These are phyloP conservation scores for Rhea pennata DNA, from an alignment of 2,113 vertebrate species.

Conservation along the genomic window DNA sequence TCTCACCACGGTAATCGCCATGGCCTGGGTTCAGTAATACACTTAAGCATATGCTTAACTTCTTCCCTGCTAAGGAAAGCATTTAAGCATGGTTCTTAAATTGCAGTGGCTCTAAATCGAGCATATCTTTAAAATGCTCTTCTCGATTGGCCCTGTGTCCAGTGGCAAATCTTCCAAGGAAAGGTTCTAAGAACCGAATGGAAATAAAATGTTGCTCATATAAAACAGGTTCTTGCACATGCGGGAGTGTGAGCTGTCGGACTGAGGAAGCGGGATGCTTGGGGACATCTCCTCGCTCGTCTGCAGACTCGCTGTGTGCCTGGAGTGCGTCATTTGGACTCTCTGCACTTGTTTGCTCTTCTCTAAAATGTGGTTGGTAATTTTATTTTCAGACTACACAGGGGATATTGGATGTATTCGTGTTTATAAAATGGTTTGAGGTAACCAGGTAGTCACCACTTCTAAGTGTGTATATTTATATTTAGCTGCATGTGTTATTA, in stretches of 20 bases:
- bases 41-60: background rate
- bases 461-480: accelerated
- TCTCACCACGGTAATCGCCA: background rate
- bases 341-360: accelerated
- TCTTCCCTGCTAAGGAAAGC: background rate
- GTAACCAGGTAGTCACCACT: background rate
- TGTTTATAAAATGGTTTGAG: background rate
- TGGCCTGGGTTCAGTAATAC: background rate
- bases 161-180: background rate
- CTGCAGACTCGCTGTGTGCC: background rate
- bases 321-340: background rate
- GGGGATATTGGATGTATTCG: background rate
- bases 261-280: background rate
- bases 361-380: background rate
- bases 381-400: background rate
- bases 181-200: background rate
- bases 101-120: background rate
- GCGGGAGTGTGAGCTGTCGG: accelerated
- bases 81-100: background rate
- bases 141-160: background rate
- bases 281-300: background rate
- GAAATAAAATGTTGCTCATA: accelerated
- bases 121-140: background rate
- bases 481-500: accelerated
- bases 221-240: accelerated